A percentile compares a stretch with the other conserved stretches of the same genome.
Conservation (phyloP, 23 tunicate species). For the Ciona savignyi region DNA sequence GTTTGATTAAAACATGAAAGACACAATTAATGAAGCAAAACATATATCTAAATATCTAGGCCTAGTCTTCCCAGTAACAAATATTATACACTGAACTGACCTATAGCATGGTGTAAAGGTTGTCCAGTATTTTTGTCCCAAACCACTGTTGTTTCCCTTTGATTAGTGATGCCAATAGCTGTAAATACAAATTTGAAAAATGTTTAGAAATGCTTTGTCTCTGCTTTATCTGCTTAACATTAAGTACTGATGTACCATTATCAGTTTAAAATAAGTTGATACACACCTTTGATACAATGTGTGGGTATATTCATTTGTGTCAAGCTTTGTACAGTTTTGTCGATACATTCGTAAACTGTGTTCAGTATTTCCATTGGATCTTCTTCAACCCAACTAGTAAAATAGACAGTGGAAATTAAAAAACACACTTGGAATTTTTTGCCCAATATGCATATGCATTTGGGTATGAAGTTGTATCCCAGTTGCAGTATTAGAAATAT, state of each 20-base stretch:
- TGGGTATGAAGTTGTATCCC: no score
- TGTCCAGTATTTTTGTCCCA: slow-evolving; percentile 94
- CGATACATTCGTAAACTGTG: slow-evolving; percentile 82
- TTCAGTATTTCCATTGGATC: slow-evolving; percentile 77
- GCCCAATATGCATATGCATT: no score
- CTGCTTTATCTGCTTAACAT: no score
- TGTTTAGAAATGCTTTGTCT: background rate
- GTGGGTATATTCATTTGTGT: slow-evolving; percentile 23
- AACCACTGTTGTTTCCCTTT: slow-evolving; percentile 93
- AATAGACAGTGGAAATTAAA: background rate
- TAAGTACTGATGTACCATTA: no score
- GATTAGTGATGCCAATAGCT: slow-evolving; percentile 99
- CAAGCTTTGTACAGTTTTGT: slow-evolving; percentile 39
- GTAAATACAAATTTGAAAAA: background rate
- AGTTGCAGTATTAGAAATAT: no score
- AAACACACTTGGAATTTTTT: no score
- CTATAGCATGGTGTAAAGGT: slow-evolving; percentile 75
- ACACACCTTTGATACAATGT: slow-evolving; percentile 62
- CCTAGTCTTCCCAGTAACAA: no score
- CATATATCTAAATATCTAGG: no score
- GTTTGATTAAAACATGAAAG: no score
- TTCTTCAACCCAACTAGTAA: slow-evolving; percentile 91
- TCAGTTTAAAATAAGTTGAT: background rate
- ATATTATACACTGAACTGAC: no score
- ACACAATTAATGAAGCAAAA: no score